A percentile compares a stretch with the other conserved stretches of the same genome.
Conservation (phyloP, 92 coral and sea anemone genomes). For the Meandrina meandrites region DNA sequence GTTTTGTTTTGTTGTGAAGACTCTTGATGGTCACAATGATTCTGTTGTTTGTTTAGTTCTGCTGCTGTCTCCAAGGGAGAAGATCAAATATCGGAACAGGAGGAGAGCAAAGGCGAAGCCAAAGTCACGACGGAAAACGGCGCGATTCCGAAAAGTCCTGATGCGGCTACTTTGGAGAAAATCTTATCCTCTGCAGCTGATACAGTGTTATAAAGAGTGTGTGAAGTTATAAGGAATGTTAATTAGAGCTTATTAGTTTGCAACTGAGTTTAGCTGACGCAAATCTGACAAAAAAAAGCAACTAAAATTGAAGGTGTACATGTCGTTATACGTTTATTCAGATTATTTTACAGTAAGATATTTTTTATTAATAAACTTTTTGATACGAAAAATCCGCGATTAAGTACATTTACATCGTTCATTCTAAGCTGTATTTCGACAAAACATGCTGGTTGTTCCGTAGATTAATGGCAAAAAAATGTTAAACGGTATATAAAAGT, state of each 20-base stretch:
- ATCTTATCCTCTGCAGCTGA: conserved; percentile 16
- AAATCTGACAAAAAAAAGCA: not conserved
- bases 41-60: not conserved
- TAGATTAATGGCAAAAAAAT: not conserved
- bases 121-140: conserved; percentile 12
- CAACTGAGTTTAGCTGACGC: not conserved
- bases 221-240: not conserved
- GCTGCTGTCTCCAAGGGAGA: not conserved
- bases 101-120: conserved; percentile 6
- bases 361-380: conserved; percentile 27
- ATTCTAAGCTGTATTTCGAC: not conserved
- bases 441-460: not conserved
- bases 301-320: conserved; percentile 13
- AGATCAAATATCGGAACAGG: not conserved
- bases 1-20: not conserved
- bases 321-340: not conserved
- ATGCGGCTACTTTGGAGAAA: conserved; percentile 17
- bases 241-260: not conserved
- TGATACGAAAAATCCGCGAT: conserved; percentile 22
- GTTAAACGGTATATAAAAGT: not conserved
- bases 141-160: conserved; percentile 12
- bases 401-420: conserved; percentile 7
- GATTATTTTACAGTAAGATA: conserved; percentile 16
- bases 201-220: not conserved
- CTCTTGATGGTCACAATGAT: not conserved